phyloP scores from a whole-genome alignment of 2,797 vertebrate genomes.

The Chaenodraco wilsoni region DNA sequence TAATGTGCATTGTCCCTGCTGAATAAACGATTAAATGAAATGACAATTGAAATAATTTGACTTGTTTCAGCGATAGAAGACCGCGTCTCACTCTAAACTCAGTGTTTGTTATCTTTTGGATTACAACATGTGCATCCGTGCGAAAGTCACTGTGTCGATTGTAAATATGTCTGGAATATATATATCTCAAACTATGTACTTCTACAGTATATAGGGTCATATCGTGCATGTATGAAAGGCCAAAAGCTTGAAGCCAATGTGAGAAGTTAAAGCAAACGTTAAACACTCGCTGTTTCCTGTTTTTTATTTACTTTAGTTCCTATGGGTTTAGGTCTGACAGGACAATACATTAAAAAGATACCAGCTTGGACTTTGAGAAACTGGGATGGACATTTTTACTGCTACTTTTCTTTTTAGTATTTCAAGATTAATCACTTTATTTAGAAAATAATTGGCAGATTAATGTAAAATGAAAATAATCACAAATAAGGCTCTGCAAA shows the following conservation, averaged over 20 bases:
- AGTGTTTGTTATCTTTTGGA: background rate
- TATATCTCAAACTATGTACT: conserved; percentile 21
- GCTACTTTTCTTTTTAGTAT: too few species aligned
- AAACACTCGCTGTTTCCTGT: background rate
- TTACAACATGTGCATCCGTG: background rate
- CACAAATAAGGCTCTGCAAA: too few species aligned
- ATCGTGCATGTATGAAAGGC: background rate
- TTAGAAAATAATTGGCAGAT: too few species aligned
- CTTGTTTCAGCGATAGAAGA: background rate
- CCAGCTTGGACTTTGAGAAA: background rate
- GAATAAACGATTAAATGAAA: too few species aligned
- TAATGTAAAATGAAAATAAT: too few species aligned
- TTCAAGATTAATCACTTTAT: too few species aligned
- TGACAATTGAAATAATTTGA: background rate
- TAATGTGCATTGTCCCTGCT: too few species aligned
- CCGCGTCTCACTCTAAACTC: background rate
- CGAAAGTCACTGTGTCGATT: background rate
- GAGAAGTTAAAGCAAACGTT: background rate
- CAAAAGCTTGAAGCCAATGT: background rate
- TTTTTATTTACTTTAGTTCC: too few species aligned
- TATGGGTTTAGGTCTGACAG: background rate
- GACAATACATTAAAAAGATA: background rate
- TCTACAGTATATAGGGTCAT: too few species aligned
- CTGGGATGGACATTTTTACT: background rate
- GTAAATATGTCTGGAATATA: conserved; percentile 30